Conservation (phyloP, 2,113 vertebrate genomes). For the Xyliphius kryptos region DNA sequence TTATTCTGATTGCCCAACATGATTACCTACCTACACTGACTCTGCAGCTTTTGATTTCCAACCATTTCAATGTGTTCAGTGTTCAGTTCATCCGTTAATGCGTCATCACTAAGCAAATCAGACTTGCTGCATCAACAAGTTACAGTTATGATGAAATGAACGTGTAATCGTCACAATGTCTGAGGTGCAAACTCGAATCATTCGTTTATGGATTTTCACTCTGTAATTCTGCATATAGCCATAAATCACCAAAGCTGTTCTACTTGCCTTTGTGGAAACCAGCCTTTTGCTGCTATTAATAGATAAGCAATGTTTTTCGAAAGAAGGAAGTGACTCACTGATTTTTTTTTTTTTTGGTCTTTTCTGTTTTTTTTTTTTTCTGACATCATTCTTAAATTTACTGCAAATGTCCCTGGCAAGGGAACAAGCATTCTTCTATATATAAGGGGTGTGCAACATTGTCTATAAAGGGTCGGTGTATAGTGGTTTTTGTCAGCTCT, state of each 20-base stretch:
- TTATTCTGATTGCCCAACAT: conserved; percentile 6
- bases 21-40: conserved; percentile 7
- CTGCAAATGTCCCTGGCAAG: not conserved
- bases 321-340: conserved; percentile 35
- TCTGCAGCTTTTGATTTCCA: conserved; percentile 13
- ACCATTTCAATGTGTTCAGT: not conserved
- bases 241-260: not conserved
- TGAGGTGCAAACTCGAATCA: not conserved
- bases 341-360: no score
- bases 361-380: no score
- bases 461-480: no score
- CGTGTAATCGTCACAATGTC: not conserved
- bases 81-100: no score
- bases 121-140: no score
- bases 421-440: not conserved
- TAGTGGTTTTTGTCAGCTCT: no score
- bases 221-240: not conserved
- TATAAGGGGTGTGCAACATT: no score
- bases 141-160: not conserved
- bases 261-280: not conserved
- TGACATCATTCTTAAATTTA: no score
- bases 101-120: not conserved
- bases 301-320: not conserved
- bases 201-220: not conserved
- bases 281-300: not conserved